A percentile compares a stretch with the other conserved stretches of the same genome.
phyloP scores from a whole-genome alignment of 1,140 invertebrate species.

The Cephus cinctus region DNA sequence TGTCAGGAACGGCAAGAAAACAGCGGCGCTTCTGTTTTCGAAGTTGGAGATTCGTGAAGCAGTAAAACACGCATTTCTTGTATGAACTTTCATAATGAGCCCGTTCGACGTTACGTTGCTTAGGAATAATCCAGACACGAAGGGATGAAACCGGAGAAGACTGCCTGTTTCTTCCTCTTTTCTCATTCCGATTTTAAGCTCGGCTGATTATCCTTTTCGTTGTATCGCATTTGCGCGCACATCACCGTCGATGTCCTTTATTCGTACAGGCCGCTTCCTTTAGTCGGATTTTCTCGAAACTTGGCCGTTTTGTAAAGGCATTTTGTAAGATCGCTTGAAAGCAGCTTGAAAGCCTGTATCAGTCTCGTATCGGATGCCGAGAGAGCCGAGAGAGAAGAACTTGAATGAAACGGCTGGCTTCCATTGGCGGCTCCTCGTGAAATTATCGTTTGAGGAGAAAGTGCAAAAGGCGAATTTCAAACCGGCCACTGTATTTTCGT shows the following conservation, averaged over 20 bases:
- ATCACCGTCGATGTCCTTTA: conserved; percentile 22
- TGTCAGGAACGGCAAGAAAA: no score
- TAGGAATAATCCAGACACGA: conserved; percentile 45
- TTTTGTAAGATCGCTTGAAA: no score
- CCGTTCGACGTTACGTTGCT: conserved; percentile 41
- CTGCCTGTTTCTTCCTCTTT: not conserved
- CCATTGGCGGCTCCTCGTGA: no score
- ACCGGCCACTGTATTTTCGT: no score
- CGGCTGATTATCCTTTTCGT: conserved; percentile 3
- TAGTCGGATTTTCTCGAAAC: conserved; percentile 33
- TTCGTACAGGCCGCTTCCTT: conserved; percentile 28
- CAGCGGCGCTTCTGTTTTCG: no score
- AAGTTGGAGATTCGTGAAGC: no score
- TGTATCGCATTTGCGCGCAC: conserved; percentile 15
- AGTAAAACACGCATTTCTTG: no score
- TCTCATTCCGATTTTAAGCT: conserved; percentile 5
- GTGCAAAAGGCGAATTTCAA: no score
- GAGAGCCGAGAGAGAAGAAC: conserved; percentile 6
- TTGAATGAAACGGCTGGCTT: no score
- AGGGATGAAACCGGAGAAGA: no score
- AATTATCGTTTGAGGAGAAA: no score
- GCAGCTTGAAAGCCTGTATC: no score
- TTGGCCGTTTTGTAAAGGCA: conserved; percentile 31
- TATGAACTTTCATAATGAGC: conserved; percentile 52
- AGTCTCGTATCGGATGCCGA: conserved; percentile 14